Evolutionary conservation across 2,797 vertebrate species (phyloP), one percentile per base, ranked within the genome.

Genomic region (Sebastes taczanowskii): DNA sequence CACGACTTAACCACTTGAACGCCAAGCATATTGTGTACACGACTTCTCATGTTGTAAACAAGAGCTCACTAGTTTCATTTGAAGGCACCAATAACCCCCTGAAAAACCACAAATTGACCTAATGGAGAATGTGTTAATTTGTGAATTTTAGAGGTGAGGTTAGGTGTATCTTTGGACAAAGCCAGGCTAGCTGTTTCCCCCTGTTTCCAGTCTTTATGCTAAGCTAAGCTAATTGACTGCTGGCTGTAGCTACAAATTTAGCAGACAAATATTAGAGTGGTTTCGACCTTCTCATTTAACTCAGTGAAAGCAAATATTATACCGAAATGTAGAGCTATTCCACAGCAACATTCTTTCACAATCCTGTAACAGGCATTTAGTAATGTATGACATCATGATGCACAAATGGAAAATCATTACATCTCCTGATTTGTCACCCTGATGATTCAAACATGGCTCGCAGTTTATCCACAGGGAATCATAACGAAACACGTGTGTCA

Each of bases 401-500:
- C 34, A 52, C 22, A n/a, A 78, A 78, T 55, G 32, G 42, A 71
- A 25, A 71, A 74, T 80, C 20, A 49, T 74, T 35, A 35, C n/a
- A 14, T 68, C 42, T 81, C 56, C 4, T 20, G 32, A 72, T 66
- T 49, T 60, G 62, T 75, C 66, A 58, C 30, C 32, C 14, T 22
- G 58, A 70, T 59, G 66, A 81, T 53, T 65, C 69, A 77, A 67
- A 73, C 61, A 78, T 53, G 35, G n/a, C 29, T 63, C 20, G 42
- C 62, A 60, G 30, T 29, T 62, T 34, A 58, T 68, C 78, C 27
- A 30, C 23, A 53, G 63, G 76, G 70, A 82, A 67, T 71, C 29
- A 38, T 11, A 66, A n/a, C 1, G 4, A 6, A 81, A 53, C 18
- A 22, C 4, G 7, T 75, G 14, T 75, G 49, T 72, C 67, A 76